A percentile compares a stretch with the other conserved stretches of the same genome.
phyloP scores from a whole-genome alignment of 2,797 vertebrate species.

The Oreochromis grahami region DNA sequence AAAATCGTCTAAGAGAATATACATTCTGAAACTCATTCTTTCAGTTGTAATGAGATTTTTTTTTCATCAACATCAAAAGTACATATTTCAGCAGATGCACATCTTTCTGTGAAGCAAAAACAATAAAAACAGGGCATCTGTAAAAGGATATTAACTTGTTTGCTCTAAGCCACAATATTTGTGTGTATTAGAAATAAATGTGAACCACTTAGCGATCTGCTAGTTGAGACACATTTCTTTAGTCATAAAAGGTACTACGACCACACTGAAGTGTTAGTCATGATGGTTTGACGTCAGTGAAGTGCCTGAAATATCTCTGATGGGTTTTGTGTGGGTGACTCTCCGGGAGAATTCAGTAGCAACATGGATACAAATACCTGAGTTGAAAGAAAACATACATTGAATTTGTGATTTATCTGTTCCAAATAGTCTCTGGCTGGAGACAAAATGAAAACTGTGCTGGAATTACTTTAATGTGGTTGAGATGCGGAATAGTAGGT shows the following conservation, averaged over 20 bases:
- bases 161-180: not conserved
- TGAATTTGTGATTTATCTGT: not conserved
- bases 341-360: slow-evolving; percentile 2
- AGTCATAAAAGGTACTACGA: not conserved
- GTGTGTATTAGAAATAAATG: not conserved
- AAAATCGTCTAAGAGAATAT: not conserved
- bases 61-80: not conserved
- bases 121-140: not conserved
- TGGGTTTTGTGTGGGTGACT: slow-evolving; percentile 19
- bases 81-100: not conserved
- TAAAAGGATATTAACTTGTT: not conserved
- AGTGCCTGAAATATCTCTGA: slow-evolving; percentile 41
- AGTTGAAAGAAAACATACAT: not conserved
- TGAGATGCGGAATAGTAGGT: not conserved
- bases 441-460: not conserved
- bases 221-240: not conserved
- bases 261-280: slow-evolving; percentile 30
- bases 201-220: not conserved
- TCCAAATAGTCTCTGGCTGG: not conserved
- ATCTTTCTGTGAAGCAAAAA: not conserved
- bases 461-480: not conserved
- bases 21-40: not conserved
- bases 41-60: not conserved
- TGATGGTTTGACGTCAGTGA: slow-evolving; percentile 35
- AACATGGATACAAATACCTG: not conserved